phyloP scores from a whole-genome alignment of 1,140 invertebrate species.

The Mycetomoellerius zeteki region DNA sequence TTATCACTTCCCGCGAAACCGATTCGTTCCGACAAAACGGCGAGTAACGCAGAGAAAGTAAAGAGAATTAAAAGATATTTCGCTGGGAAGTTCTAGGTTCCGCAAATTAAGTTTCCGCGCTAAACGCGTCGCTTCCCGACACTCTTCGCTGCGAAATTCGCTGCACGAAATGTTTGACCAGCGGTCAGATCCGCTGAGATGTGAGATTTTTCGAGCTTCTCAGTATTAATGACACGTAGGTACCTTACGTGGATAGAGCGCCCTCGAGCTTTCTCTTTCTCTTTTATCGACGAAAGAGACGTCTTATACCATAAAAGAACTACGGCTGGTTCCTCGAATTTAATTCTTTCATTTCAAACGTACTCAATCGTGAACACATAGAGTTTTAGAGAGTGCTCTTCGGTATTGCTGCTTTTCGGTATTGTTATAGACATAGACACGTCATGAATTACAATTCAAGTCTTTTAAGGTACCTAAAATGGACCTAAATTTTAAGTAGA shows the following conservation, averaged over 20 bases:
- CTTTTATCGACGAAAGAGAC: neutral
- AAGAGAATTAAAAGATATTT: slow-evolving; percentile 49
- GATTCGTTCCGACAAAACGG: slow-evolving; percentile 10
- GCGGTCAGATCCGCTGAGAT: neutral
- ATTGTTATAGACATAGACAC: neutral
- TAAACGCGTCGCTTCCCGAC: slow-evolving; percentile 35
- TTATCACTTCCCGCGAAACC: neutral
- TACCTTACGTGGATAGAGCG: slow-evolving; percentile 33
- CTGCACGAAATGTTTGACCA: neutral
- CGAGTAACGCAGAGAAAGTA: slow-evolving; percentile 9
- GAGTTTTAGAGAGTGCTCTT: neutral
- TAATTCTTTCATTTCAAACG: slow-evolving; percentile 1
- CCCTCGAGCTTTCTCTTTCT: slow-evolving; percentile 8
- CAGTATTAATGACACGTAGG: slow-evolving; percentile 58
- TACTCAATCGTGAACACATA: slow-evolving; percentile 4
- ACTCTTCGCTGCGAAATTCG: slow-evolving; percentile 1
- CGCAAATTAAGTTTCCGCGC: slow-evolving; percentile 53
- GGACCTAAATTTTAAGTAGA: neutral
- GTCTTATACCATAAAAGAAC: slow-evolving; percentile 12
- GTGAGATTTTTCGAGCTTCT: slow-evolving; percentile 46
- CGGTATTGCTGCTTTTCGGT: neutral
- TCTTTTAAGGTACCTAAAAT: neutral
- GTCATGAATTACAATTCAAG: slow-evolving; percentile 2
- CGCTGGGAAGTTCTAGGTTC: neutral
- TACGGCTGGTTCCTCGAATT: neutral